Conservation (phyloP, 2,113 vertebrate genomes). For the Echinops telfairi region DNA sequence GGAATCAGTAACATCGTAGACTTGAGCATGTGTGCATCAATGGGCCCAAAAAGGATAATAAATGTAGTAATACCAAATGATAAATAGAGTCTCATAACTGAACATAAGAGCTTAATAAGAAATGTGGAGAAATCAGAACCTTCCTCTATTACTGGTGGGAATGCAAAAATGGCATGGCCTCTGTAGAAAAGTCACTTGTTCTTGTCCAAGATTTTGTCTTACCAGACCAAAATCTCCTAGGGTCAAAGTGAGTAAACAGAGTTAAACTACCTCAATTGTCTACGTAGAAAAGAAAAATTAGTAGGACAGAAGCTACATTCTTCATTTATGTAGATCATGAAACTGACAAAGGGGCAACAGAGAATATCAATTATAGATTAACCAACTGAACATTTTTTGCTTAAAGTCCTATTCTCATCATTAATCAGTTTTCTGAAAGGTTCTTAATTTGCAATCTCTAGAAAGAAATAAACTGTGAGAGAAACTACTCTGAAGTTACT, state of each 20-base stretch:
- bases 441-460: slow-evolving; percentile 11
- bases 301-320: not conserved
- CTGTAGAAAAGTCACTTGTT: not conserved
- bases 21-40: not conserved
- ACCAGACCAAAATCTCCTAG: not conserved
- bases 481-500: slow-evolving; percentile 15
- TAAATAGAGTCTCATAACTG: not conserved
- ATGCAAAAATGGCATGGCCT: not conserved
- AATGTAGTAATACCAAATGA: not conserved
- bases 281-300: not conserved
- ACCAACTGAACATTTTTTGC: not conserved
- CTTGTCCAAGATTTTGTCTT: not conserved
- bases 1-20: not conserved
- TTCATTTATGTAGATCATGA: slow-evolving; percentile 20
- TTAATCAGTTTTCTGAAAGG: not conserved
- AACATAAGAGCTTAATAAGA: too few relatives aligned
- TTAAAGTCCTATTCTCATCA: not conserved
- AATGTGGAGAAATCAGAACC: not conserved
- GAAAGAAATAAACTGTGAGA: not conserved
- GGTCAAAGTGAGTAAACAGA: not conserved
- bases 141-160: not conserved
- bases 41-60: not conserved
- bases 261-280: not conserved
- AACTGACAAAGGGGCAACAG: not conserved
- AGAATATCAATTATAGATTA: not conserved